Evolutionary conservation across 2,888 invertebrate genomes (phyloP), one percentile per base, ranked within the genome.

Genomic region (Tenodera sinensis): DNA sequence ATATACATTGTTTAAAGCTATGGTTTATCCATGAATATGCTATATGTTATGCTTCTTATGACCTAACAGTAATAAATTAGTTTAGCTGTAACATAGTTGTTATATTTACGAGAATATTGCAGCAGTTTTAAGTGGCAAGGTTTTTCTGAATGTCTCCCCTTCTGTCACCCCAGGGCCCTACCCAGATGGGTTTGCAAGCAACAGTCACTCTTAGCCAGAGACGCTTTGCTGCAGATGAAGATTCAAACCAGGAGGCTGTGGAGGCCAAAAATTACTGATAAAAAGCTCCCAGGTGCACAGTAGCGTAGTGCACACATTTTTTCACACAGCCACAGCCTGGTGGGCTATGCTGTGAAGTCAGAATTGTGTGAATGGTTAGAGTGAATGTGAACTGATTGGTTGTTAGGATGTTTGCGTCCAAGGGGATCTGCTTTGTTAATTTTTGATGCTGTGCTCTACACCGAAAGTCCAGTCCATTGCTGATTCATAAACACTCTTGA

Each of bases 141-240:
- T 88, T 91, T 71, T 71, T 90, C 91, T 91, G 91, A 91, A 91
- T 91, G 89, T 91, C 88, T 91, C 91, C 91, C 91, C 90, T 91
- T 91, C 91, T 91, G 91, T 91, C 91, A 90, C 90, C 91, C 90
- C 91, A 91, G 90, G 91, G 90, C 90, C 91, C 91, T 90, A 90
- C 90, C 91, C 90, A 90, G 90, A 90, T 90, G 91, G 90, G 90
- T 90, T 91, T 90, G 89, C 91, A 91, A 90, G 90, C 90, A 89
- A 89, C 90, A 90, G 89, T 90, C 90, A 90, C 88, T 90, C 90
- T 90, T 87, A 89, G 84, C 87, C 90, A 90, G 91, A 90, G 90
- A 89, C 86, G 89, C 88, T 89, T 88, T 89, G 81, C 90, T 30
- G 84, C 54, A 89, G 90, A 90, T 81, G 89, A 90, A 90, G 89